A percentile compares a stretch with the other conserved stretches of the same genome.
phyloP scores from a whole-genome alignment of 1,140 invertebrate species.

The Schmidtea mediterranea region DNA sequence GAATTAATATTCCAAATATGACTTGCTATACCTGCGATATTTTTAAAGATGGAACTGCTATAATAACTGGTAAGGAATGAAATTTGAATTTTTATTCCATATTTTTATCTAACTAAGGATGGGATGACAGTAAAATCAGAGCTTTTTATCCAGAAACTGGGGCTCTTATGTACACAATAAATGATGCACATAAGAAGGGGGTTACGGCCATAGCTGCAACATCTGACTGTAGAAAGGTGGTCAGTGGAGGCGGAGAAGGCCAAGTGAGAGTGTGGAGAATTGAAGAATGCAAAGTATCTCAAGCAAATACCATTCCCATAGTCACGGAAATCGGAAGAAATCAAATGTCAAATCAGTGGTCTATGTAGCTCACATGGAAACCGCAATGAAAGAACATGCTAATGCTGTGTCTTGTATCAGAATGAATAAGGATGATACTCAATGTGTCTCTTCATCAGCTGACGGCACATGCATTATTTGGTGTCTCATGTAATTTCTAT shows the following conservation, averaged over 20 bases:
- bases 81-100: background rate
- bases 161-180: constrained; percentile 44
- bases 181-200: constrained; percentile 55
- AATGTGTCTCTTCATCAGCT: constrained; percentile 53
- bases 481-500: constrained; percentile 43
- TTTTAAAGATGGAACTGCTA: constrained; percentile 43
- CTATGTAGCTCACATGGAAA: too few species aligned
- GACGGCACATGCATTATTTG: constrained; percentile 73
- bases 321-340: too few species aligned
- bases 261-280: constrained; percentile 31
- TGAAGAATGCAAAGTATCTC: background rate
- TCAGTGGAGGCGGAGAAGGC: constrained; percentile 61
- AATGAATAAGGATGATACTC: constrained; percentile 42
- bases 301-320: too few species aligned
- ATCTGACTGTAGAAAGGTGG: constrained; percentile 38
- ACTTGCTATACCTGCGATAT: constrained; percentile 48
- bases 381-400: constrained; percentile 55
- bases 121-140: constrained; percentile 46
- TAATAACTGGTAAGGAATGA: constrained; percentile 38
- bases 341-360: too few species aligned
- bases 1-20: constrained; percentile 56
- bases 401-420: constrained; percentile 51
- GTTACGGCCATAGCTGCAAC: constrained; percentile 47
- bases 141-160: constrained; percentile 55
- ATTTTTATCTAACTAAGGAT: constrained; percentile 23